phyloP scores from a whole-genome alignment of 1,140 invertebrate genomes.

The Campodea augens region DNA sequence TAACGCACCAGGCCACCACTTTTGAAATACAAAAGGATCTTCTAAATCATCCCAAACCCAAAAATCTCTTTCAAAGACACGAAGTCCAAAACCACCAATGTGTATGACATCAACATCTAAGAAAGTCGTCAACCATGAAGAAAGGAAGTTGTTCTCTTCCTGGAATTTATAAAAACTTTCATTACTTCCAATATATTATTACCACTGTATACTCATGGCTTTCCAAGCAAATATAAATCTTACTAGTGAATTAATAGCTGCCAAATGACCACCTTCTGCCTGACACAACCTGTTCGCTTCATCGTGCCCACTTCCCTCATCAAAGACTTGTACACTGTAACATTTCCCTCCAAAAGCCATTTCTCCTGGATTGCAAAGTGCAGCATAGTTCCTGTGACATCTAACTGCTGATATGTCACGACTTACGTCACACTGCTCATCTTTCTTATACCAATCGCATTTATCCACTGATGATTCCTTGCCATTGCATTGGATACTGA shows the following conservation, averaged over 20 bases:
- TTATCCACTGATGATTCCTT: constrained; percentile 28
- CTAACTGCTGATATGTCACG: constrained; percentile 20
- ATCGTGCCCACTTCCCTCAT: constrained; percentile 24
- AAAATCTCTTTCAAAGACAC: constrained; percentile 23
- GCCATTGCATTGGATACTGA: constrained; percentile 24
- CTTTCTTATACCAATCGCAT: too few relatives aligned
- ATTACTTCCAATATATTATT: not conserved
- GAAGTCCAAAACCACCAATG: constrained; percentile 32
- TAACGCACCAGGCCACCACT: constrained; percentile 26
- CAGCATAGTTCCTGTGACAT: constrained; percentile 26
- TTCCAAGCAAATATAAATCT: not conserved
- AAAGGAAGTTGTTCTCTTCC: constrained; percentile 38
- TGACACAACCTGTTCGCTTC: constrained; percentile 28
- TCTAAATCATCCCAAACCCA: constrained; percentile 34
- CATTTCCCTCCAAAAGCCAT: constrained; percentile 26
- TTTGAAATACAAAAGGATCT: constrained; percentile 20
- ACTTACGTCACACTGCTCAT: too few relatives aligned
- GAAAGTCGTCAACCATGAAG: constrained; percentile 28
- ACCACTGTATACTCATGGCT: not conserved
- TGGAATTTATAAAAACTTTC: constrained; percentile 15
- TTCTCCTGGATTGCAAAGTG: constrained; percentile 28
- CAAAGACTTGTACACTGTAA: constrained; percentile 20
- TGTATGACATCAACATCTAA: constrained; percentile 27
- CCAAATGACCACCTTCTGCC: constrained; percentile 24
- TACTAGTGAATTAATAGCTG: constrained; percentile 29